A percentile compares a stretch with the other conserved stretches of the same genome.
Conservation (phyloP, 2,113 vertebrate species). For the Excalfactoria chinensis region DNA sequence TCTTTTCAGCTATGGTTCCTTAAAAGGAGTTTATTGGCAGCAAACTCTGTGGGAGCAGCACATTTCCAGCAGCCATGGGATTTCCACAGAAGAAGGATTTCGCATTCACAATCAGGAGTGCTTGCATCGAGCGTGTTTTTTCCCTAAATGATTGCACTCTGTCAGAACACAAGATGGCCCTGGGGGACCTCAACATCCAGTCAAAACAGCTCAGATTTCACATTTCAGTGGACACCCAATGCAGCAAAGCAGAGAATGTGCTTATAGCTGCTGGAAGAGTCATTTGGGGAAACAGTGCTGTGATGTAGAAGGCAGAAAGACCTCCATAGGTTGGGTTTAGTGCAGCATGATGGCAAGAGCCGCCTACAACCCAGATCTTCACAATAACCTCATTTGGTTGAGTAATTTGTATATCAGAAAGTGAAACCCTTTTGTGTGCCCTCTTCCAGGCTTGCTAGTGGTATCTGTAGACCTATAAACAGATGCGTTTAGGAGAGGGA, state of each 20-base stretch:
- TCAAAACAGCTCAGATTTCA: constrained; percentile 59
- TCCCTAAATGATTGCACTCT: not conserved
- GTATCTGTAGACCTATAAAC: constrained; percentile 13
- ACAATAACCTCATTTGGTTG: not conserved
- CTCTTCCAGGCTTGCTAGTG: not conserved
- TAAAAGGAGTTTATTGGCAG: constrained; percentile 52
- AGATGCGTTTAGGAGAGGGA: not conserved
- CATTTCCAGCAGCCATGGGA: constrained; percentile 53
- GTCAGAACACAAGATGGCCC: not conserved
- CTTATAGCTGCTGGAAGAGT: not conserved
- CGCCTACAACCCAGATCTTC: not conserved
- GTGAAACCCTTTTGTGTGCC: not conserved
- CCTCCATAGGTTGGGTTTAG: not conserved
- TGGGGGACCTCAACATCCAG: constrained; percentile 18
- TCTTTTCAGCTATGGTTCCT: not conserved
- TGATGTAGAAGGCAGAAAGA: not conserved
- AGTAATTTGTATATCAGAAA: not conserved
- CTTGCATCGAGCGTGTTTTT: constrained; percentile 36
- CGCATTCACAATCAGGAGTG: not conserved
- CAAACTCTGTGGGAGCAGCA: constrained; percentile 19
- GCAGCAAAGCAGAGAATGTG: not conserved
- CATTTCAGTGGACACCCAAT: constrained; percentile 9
- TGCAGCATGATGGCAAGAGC: too few species aligned
- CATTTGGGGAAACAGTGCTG: not conserved
- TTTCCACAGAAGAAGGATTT: constrained; percentile 40